These are phyloP conservation scores for Aspiorhynchus laticeps DNA, from an alignment of 2,113 vertebrate species.

Conservation along the genomic window DNA sequence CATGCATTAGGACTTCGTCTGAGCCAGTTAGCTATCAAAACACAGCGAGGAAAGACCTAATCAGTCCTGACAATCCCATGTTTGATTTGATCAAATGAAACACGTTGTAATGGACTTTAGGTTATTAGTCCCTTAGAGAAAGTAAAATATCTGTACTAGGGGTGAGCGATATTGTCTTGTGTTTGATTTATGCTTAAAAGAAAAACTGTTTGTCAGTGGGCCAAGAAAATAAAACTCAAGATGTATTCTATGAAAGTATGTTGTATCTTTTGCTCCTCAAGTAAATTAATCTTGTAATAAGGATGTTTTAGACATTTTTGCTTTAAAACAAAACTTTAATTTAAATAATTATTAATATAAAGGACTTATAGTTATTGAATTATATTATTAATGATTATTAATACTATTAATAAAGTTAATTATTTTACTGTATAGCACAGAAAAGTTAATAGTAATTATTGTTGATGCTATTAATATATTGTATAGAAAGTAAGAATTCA, in stretches of 20 bases:
- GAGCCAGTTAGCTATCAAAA: conserved; percentile 18
- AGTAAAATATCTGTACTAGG: not conserved
- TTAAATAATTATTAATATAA: not conserved
- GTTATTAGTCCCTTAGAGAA: conserved; percentile 1
- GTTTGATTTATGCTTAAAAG: not conserved
- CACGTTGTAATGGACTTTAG: not conserved
- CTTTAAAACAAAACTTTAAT: not conserved
- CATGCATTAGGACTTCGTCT: conserved; percentile 16
- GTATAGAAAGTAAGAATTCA: no score
- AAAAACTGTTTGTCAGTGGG: not conserved
- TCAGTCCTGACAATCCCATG: not conserved
- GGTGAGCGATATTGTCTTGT: not conserved
- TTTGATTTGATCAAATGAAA: conserved; percentile 33
- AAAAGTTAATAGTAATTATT: no score
- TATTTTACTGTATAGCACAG: no score
- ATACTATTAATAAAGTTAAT: no score
- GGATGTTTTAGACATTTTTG: not conserved
- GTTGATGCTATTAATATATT: no score
- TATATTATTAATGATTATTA: no score
- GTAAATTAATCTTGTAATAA: not conserved
- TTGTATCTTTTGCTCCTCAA: not conserved
- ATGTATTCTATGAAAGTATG: not conserved
- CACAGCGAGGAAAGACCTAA: conserved; percentile 2
- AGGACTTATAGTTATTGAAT: not conserved
- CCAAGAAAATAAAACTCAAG: not conserved